A percentile compares a stretch with the other conserved stretches of the same genome.
These are phyloP conservation scores for Zaprionus lineosus DNA, from an alignment of 2,888 invertebrate genomes.

Conservation along the genomic window DNA sequence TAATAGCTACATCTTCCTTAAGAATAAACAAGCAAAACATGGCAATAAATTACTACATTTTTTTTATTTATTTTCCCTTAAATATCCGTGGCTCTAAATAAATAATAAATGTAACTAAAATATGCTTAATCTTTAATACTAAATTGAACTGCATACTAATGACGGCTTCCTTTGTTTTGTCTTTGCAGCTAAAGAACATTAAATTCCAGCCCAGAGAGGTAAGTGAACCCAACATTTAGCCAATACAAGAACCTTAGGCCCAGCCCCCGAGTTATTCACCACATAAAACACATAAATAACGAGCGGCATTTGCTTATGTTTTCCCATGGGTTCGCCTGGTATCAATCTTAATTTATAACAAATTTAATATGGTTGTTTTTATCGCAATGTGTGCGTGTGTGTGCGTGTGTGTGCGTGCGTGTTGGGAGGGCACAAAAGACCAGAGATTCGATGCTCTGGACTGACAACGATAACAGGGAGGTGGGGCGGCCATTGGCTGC, in stretches of 20 bases:
- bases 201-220: conserved; percentile 29
- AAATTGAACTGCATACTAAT: conserved; percentile 29
- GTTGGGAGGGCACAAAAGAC: no score
- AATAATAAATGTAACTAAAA: neutral
- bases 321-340: conserved; percentile 43
- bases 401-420: no score
- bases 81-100: neutral
- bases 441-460: no score
- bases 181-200: conserved; percentile 27
- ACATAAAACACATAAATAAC: neutral
- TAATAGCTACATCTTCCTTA: no score
- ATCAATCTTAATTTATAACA: conserved; percentile 73
- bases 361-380: conserved; percentile 61
- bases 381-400: conserved; percentile 2
- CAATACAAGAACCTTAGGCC: neutral
- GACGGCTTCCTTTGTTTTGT: conserved; percentile 16
- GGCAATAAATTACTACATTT: no score
- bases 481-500: no score
- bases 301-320: conserved; percentile 11
- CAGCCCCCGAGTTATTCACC: neutral
- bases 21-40: no score
- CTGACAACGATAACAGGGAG: conserved; percentile 5
- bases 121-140: no score
- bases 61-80: no score
- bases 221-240: conserved; percentile 20